Base-by-base conservation (phyloP, 2,888 invertebrate genomes). In the Amaurobius ferox region DNA sequence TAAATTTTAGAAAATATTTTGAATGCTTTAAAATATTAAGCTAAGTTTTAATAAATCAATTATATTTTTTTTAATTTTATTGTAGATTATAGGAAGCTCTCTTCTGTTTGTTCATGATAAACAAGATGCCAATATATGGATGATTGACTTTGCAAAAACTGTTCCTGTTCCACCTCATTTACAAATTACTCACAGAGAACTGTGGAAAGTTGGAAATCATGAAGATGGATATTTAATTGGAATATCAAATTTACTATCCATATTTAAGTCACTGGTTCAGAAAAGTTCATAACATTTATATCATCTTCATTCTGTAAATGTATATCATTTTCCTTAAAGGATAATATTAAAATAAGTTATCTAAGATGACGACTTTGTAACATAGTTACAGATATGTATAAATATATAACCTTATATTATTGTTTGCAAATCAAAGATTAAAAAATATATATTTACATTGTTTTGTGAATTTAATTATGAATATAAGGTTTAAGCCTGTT, bases 131-230 rank as follows among this genome's bases (percentile, higher is more conserved):
- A 96, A 96, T 88, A 94, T 97, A 16, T 99, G 98, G 98, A 94
- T 99, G 93, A 99, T 99, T 89, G 98, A 99, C 92, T 99, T 99
- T 91, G 98, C 98, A 68, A 99, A 99, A 92, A 97, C 98, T 0
- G 94, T 97, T 66, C 94, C 94, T 16, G 93, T 98, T 44, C 96
- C 97, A 0, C 93, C 94, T 0, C 94, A 94, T 87, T 92, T 95
- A 87, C 93, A 86, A 91, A 96, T 97, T 83, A 94, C 94, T 90
- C 98, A 98, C 92, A 94, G 94, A 88, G 94, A 95, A 28, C 94
- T 94, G 74, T 98, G 98, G 98, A 90, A 91, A 28, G 97, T 97
- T 86, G 98, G 98, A 61, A 98, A 97, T 92, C 98, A 97, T 91
- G 98, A 98, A 93, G 98, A 98, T 91, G 98, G 98, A 88, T 98